A percentile compares a stretch with the other conserved stretches of the same genome.
Evolutionary conservation across 1,140 invertebrate genomes (phyloP).

Genomic region (Nixonia krombeini): DNA sequence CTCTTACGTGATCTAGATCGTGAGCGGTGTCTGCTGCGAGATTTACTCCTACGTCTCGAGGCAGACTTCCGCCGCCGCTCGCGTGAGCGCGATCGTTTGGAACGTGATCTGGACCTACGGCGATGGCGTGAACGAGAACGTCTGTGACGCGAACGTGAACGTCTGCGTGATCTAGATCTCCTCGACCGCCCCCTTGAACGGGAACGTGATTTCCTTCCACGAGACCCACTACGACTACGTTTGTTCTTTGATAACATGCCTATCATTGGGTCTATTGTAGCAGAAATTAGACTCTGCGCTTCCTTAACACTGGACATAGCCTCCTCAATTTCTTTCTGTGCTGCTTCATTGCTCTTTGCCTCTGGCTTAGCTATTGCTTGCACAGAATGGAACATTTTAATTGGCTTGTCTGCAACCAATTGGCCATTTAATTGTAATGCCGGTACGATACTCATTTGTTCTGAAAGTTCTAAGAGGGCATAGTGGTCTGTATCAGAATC

Average conservation of each 20-base stretch:
- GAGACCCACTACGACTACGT: slow-evolving; percentile 75
- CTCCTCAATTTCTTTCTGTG: slow-evolving; percentile 95
- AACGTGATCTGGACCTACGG: slow-evolving; percentile 68
- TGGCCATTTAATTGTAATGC: slow-evolving; percentile 90
- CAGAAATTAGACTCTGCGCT: slow-evolving; percentile 93
- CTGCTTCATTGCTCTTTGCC: slow-evolving; percentile 94
- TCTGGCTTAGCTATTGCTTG: slow-evolving; percentile 93
- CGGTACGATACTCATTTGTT: slow-evolving; percentile 89
- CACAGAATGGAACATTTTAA: slow-evolving; percentile 89
- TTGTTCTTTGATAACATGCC: slow-evolving; percentile 88
- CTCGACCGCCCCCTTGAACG: slow-evolving; percentile 74
- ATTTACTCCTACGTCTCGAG: slow-evolving; percentile 65
- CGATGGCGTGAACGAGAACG: slow-evolving; percentile 69
- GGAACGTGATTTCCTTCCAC: slow-evolving; percentile 75
- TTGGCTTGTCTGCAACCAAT: slow-evolving; percentile 61
- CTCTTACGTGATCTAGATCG: slow-evolving; percentile 64
- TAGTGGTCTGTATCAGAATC: slow-evolving; percentile 82
- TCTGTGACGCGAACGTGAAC: slow-evolving; percentile 76
- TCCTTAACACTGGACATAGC: slow-evolving; percentile 97
- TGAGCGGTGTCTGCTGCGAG: slow-evolving; percentile 63
- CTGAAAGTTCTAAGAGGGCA: slow-evolving; percentile 94
- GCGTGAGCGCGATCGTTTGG: slow-evolving; percentile 72
- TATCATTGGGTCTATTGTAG: slow-evolving; percentile 92
- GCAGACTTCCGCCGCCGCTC: slow-evolving; percentile 66
- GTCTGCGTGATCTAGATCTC: slow-evolving; percentile 76